Conservation (phyloP, 2,888 invertebrate species). For the Pyrrhosoma nymphula region DNA sequence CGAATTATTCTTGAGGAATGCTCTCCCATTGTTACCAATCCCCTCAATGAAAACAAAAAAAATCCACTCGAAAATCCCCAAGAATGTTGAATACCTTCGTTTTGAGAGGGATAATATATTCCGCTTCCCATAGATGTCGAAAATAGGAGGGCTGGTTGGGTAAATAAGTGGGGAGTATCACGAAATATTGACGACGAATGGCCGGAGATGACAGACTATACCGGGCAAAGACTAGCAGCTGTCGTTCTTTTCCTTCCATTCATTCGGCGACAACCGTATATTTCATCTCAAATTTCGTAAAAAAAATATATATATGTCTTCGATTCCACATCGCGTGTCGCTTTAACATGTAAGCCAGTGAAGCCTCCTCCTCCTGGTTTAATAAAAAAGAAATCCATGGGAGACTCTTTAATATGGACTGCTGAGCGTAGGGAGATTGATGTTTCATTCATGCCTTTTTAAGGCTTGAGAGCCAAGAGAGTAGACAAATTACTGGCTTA, state of each 20-base stretch:
- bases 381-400: background rate
- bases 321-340: background rate
- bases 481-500: background rate
- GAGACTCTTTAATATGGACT: background rate
- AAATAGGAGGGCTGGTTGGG: background rate
- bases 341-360: background rate
- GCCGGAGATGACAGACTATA: background rate
- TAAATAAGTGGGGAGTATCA: slow-evolving; percentile 17
- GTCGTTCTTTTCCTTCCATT: background rate
- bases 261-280: background rate
- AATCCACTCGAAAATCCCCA: no score
- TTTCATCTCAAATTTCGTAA: slow-evolving; percentile 18
- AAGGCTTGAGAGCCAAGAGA: background rate
- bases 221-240: background rate
- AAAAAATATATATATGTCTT: slow-evolving; percentile 11
- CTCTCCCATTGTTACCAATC: no score
- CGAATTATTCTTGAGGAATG: background rate
- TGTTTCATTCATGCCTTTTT: slow-evolving; percentile 27
- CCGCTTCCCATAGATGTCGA: background rate
- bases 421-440: background rate
- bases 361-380: background rate
- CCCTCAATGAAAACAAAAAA: no score
- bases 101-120: background rate
- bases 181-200: slow-evolving; percentile 6
- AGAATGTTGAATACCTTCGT: background rate